Evolutionary conservation across 2,113 vertebrate genomes (phyloP), one percentile per base, ranked within the genome.

Genomic region (Tylochromis polylepis): DNA sequence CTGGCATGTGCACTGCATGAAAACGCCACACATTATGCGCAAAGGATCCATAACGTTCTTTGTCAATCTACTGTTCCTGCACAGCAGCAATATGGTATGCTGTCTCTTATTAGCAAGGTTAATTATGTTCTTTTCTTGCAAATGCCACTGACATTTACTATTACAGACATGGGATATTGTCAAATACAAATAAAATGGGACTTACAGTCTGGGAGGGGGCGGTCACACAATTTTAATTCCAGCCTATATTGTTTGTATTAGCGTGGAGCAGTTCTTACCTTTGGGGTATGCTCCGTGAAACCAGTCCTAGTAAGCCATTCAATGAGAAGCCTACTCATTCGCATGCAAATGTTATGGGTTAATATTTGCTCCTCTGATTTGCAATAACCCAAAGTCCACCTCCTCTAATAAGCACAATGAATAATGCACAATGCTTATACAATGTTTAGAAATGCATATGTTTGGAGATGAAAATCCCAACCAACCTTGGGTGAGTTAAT

Each of bases 281-380:
- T 75, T 77, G 58, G 94, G 93, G 87, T 92, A 92, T 92, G 83
- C 87, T 93, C 92, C 11, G 12, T 81, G 91, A 91, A 94, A 91
- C 85, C 85, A 89, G 88, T 87, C 81, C 87, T 81, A 90, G 93
- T 91, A 91, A 94, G 92, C 91, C 94, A 94, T 92, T 88, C 87
- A 87, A 51, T 20, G 81, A 59, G 85, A 85, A 81, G 88, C 87
- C 75, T 85, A 87, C 91, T 93, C 91, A 92, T 95, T 95, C 86
- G 3, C 93, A 94, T 95, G 94, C 92, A 95, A 95, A 96, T 96
- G 92, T 87, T 91, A 92, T 93, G 93, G 90, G 95, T 93, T 95
- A 94, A 95, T 96, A 96, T 96, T 96, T 95, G 94, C 93, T 95
- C 93, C 91, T 92, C 90, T 95, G 94, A 96, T 95, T 96, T 87